Evolutionary conservation across 2,888 invertebrate species (phyloP).

Genomic region (Plebejus melissa): DNA sequence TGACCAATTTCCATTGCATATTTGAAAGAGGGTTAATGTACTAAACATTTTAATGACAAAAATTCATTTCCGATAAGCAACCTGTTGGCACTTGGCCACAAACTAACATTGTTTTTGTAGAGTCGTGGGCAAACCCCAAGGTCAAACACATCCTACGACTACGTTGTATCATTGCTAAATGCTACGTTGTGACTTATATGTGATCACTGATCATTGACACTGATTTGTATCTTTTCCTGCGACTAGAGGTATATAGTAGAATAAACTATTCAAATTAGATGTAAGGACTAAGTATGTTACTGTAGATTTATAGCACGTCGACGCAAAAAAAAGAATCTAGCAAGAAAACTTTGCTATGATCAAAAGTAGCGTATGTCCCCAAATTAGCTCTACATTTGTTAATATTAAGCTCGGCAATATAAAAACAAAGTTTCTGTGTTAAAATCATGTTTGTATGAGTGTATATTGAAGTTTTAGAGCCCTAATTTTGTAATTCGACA

Average conservation of each 20-base stretch:
- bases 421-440: too few relatives aligned
- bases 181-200: background rate
- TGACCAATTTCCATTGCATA: too few relatives aligned
- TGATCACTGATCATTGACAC: background rate
- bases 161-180: background rate
- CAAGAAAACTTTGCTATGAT: background rate
- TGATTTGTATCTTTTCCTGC: background rate
- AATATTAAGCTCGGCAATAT: background rate
- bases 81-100: background rate
- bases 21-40: too few relatives aligned
- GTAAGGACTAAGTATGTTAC: too few relatives aligned
- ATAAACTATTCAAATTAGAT: too few relatives aligned
- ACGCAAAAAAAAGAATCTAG: background rate
- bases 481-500: too few relatives aligned
- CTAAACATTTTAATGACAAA: background rate
- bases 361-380: background rate
- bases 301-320: too few relatives aligned
- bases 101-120: background rate
- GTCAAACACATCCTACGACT: background rate
- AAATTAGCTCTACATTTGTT: background rate
- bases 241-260: too few relatives aligned
- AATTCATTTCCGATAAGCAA: background rate
- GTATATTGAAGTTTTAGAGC: background rate
- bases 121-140: background rate
- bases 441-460: background rate